Percentiles rank a stretch among this genome's conserved stretches.
phyloP scores from a whole-genome alignment of 2,113 vertebrate genomes.

The Catharus minimus region DNA sequence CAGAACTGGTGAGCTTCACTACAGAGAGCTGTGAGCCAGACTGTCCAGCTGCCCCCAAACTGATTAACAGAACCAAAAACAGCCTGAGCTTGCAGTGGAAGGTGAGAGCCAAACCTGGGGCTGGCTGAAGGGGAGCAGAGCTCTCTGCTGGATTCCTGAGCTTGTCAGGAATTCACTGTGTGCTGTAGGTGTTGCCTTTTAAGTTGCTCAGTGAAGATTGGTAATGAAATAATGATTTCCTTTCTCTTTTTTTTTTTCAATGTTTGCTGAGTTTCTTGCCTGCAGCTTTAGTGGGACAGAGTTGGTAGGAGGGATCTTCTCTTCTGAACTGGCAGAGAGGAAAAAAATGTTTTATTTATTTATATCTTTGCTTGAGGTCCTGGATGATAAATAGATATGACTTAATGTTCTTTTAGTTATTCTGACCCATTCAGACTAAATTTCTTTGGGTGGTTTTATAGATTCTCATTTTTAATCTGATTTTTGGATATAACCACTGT shows the following conservation, averaged over 20 bases:
- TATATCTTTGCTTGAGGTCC: background rate
- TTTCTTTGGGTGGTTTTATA: background rate
- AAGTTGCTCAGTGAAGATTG: background rate
- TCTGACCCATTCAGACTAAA: background rate
- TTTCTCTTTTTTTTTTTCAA: background rate
- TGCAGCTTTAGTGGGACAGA: background rate
- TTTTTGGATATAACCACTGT: background rate
- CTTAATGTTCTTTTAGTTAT: background rate
- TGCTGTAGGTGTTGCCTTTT: background rate
- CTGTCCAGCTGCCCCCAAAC: conserved; percentile 73
- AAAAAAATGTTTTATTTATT: background rate
- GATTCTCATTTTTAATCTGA: background rate
- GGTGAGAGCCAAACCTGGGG: conserved; percentile 49
- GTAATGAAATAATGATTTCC: background rate
- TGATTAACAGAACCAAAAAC: conserved; percentile 76
- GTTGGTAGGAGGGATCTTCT: background rate
- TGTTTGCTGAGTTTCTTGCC: background rate
- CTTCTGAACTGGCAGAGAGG: background rate
- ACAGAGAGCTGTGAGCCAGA: conserved; percentile 78
- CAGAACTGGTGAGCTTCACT: conserved; percentile 77
- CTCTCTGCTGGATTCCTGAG: background rate
- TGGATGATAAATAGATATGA: background rate
- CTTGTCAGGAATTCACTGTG: background rate
- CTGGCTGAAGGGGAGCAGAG: background rate
- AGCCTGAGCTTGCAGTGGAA: conserved; percentile 82